A percentile compares a stretch with the other conserved stretches of the same genome.
Evolutionary conservation across 2,797 vertebrate genomes (phyloP).

Genomic region (Agapornis canus): DNA sequence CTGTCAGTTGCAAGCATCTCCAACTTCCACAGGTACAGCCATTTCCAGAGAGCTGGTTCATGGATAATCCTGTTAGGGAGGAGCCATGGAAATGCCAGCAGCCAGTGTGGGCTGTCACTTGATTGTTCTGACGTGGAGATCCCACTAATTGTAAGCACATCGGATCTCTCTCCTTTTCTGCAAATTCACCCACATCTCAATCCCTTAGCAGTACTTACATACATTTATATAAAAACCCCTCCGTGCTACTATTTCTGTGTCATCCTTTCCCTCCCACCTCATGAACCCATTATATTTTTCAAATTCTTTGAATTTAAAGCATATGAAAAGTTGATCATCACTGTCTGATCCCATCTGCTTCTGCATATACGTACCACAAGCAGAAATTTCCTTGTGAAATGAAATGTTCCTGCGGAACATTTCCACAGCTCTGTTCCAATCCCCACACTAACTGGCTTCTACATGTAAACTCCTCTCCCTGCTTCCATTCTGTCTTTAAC

Average conservation of each 20-base stretch:
- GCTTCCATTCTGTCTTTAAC: neutral
- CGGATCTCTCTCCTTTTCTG: neutral
- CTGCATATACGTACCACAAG: neutral
- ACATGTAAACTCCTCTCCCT: constrained; percentile 2
- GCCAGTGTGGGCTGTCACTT: neutral
- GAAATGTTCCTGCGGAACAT: constrained; percentile 21
- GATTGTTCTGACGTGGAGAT: neutral
- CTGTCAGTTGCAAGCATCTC: neutral
- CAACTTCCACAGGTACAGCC: neutral
- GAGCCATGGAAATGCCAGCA: neutral
- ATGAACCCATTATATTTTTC: neutral
- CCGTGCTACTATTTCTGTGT: neutral
- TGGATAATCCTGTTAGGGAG: neutral
- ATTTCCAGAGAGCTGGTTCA: neutral
- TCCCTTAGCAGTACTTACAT: neutral
- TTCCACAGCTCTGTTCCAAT: constrained; percentile 21
- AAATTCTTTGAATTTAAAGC: neutral
- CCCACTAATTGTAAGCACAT: neutral
- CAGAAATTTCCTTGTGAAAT: constrained; percentile 16
- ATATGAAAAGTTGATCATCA: constrained; percentile 10
- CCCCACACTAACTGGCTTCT: neutral
- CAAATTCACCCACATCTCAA: constrained; percentile 1
- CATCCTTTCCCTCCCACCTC: neutral
- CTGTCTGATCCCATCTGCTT: constrained; percentile 47
- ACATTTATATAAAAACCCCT: neutral